Percentiles rank a stretch among this genome's conserved stretches.
phyloP scores from a whole-genome alignment of 2,797 vertebrate species.

The Gymnoscopelus braueri region DNA sequence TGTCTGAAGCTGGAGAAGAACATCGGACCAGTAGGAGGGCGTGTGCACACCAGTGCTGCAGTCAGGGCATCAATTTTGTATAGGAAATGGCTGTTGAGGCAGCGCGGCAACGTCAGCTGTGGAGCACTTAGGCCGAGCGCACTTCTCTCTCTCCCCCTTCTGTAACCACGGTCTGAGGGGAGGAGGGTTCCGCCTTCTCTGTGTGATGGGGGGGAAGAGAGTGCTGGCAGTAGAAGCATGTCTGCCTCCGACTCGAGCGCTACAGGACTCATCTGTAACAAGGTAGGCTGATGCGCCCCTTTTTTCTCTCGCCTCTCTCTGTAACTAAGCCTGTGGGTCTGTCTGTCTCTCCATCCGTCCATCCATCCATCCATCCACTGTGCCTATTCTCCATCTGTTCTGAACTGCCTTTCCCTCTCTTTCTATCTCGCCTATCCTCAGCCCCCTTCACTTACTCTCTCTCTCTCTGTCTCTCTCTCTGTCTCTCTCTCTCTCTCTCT shows the following conservation, averaged over 20 bases:
- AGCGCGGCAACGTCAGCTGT: conserved; percentile 68
- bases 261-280: conserved; percentile 82
- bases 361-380: neutral
- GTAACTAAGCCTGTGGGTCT: conserved; percentile 39
- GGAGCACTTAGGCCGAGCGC: conserved; percentile 73
- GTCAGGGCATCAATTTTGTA: conserved; percentile 82
- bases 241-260: conserved; percentile 84
- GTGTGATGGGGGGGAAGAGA: conserved; percentile 64
- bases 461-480: conserved; percentile 14
- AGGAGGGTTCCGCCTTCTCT: conserved; percentile 66
- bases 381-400: conserved; percentile 24
- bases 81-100: conserved; percentile 77
- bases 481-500: conserved; percentile 7
- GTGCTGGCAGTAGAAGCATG: conserved; percentile 76
- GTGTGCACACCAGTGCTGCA: conserved; percentile 73
- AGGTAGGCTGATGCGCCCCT: conserved; percentile 69
- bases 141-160: conserved; percentile 43
- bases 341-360: conserved; percentile 17
- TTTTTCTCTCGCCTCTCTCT: conserved; percentile 42
- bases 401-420: conserved; percentile 6
- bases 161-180: conserved; percentile 62
- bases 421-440: neutral
- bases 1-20: conserved; percentile 44
- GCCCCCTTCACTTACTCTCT: conserved; percentile 1
- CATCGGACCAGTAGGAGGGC: conserved; percentile 56